Conservation (phyloP, 2,113 vertebrate genomes). For the Hassar affinis region DNA sequence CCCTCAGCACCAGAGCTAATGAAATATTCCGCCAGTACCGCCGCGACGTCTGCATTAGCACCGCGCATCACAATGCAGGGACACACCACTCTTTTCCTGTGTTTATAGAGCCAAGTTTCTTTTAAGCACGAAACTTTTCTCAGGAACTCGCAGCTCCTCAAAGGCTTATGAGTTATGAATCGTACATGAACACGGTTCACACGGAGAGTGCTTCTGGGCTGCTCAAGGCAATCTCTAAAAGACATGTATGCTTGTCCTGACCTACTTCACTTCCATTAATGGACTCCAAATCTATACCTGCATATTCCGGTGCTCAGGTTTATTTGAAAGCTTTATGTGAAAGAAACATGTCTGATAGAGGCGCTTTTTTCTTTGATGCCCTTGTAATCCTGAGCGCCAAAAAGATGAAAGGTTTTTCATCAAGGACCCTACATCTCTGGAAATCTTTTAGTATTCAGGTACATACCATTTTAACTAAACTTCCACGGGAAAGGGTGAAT, state of each 20-base stretch:
- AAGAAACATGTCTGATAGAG: constrained; percentile 13
- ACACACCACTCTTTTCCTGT: not conserved
- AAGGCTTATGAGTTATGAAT: constrained; percentile 50
- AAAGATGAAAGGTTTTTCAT: not conserved
- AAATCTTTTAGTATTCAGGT: not conserved
- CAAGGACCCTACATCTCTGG: not conserved
- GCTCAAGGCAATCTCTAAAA: not conserved
- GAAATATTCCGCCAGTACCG: not conserved
- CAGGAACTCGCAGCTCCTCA: not conserved
- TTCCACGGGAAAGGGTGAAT: not conserved
- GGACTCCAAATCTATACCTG: constrained; percentile 4
- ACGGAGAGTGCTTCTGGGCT: not conserved
- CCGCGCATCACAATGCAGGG: not conserved
- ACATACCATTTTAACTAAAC: not conserved
- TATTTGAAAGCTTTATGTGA: not conserved
- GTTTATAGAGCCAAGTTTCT: not conserved
- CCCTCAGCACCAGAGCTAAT: not conserved
- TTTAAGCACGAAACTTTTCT: not conserved
- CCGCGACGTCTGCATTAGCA: not conserved
- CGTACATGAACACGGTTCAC: constrained; percentile 20
- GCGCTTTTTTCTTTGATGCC: constrained; percentile 32
- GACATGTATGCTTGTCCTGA: not conserved
- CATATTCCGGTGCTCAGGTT: not conserved
- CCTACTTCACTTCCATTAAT: constrained; percentile 39
- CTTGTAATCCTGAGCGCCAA: constrained; percentile 8